A percentile compares a stretch with the other conserved stretches of the same genome.
Evolutionary conservation across 1,140 invertebrate genomes (phyloP).

Genomic region (Caerostris extrusa): DNA sequence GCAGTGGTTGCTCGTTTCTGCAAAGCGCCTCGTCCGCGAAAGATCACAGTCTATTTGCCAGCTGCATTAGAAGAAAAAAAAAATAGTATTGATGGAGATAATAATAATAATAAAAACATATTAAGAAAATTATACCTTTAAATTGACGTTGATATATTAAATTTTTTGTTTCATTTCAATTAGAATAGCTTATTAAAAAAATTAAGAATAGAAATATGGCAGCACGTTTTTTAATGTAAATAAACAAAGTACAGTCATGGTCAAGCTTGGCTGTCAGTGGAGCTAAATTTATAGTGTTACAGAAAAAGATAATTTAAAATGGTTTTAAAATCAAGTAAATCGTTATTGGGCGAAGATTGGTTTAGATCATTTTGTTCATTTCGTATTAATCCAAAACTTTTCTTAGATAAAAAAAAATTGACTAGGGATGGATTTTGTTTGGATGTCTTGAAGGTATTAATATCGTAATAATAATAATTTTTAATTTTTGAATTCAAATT

Average conservation of each 20-base stretch:
- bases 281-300: background rate
- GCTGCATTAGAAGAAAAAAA: too few relatives aligned
- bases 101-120: background rate
- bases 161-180: too few relatives aligned
- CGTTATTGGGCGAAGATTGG: constrained; percentile 57
- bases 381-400: constrained; percentile 53
- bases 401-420: constrained; percentile 63
- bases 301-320: background rate
- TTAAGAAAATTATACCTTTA: too few relatives aligned
- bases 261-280: background rate
- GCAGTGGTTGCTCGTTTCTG: too few relatives aligned
- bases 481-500: background rate
- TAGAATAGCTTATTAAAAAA: background rate
- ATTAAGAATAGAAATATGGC: background rate
- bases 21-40: too few relatives aligned
- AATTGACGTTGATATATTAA: too few relatives aligned
- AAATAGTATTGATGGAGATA: too few relatives aligned
- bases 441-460: constrained; percentile 69
- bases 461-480: background rate
- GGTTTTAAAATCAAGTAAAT: constrained; percentile 39
- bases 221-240: background rate
- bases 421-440: constrained; percentile 62
- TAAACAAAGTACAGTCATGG: constrained; percentile 34
- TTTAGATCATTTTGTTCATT: constrained; percentile 47
- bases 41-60: too few relatives aligned